phyloP scores from a whole-genome alignment of 2,888 invertebrate genomes.

The Netelia fuscicornis region DNA sequence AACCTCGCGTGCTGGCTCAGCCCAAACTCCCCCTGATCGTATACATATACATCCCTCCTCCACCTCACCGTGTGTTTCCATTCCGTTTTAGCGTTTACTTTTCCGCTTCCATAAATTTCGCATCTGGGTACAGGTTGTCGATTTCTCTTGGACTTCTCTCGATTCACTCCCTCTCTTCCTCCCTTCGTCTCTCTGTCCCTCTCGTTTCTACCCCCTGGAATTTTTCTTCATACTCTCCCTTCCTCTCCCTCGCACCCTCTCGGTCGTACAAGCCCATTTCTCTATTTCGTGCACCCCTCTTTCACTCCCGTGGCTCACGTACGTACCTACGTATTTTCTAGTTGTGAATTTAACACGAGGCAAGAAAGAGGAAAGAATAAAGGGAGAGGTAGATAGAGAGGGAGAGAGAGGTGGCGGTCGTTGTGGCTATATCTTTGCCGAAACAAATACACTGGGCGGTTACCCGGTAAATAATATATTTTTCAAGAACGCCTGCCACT shows the following conservation, averaged over 20 bases:
- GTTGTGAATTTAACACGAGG: constrained; percentile 60
- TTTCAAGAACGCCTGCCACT: constrained; percentile 49
- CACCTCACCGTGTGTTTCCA: constrained; percentile 36
- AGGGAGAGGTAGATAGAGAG: neutral
- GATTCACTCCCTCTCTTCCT: neutral
- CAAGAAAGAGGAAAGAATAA: neutral
- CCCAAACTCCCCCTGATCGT: constrained; percentile 37
- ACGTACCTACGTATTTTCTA: constrained; percentile 49
- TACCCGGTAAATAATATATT: constrained; percentile 65
- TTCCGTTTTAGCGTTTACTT: constrained; percentile 63
- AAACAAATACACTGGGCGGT: constrained; percentile 67
- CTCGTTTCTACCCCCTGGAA: neutral
- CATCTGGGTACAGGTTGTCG: constrained; percentile 71
- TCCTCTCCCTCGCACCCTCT: neutral
- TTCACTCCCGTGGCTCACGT: constrained; percentile 30
- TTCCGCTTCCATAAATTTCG: constrained; percentile 67
- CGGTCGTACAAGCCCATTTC: constrained; percentile 19
- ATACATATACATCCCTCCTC: neutral
- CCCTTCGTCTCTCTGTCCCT: neutral
- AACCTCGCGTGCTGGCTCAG: constrained; percentile 68
- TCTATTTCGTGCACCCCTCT: constrained; percentile 16
- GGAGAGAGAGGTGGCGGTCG: constrained; percentile 24
- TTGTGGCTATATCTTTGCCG: constrained; percentile 56
- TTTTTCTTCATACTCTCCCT: neutral
- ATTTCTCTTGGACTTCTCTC: constrained; percentile 64